These are phyloP conservation scores for Pyrgus malvae DNA, from an alignment of 2,888 invertebrate genomes.

Conservation along the genomic window DNA sequence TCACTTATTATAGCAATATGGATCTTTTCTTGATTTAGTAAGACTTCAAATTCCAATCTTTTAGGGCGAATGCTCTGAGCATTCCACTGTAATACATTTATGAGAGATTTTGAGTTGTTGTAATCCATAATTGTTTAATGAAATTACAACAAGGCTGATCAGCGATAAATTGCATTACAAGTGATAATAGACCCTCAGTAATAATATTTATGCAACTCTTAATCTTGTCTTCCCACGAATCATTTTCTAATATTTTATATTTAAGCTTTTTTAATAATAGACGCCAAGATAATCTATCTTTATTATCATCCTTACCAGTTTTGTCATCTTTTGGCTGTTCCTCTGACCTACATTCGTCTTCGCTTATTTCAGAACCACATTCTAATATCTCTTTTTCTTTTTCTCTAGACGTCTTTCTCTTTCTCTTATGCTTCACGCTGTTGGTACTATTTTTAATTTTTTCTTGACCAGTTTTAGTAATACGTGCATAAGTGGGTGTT, in stretches of 20 bases:
- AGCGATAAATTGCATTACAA: neutral
- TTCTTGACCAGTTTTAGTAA: neutral
- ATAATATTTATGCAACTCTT: neutral
- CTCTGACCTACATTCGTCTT: neutral
- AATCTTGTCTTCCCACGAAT: neutral
- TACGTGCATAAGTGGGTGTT: neutral
- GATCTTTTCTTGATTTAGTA: slow-evolving; percentile 28
- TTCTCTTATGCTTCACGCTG: neutral
- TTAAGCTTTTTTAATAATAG: too few relatives aligned
- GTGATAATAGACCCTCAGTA: neutral
- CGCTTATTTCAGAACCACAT: neutral
- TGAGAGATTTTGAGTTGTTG: neutral
- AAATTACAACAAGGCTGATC: slow-evolving; percentile 11
- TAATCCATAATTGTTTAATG: slow-evolving; percentile 5
- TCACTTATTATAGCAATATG: slow-evolving; percentile 32
- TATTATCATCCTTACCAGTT: too few relatives aligned
- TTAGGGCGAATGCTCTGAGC: slow-evolving; percentile 20
- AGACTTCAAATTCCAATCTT: neutral
- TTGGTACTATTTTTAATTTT: neutral
- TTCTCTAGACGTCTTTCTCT: neutral
- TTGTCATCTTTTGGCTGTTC: too few relatives aligned
- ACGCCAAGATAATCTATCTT: too few relatives aligned
- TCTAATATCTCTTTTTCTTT: neutral
- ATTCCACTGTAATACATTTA: slow-evolving; percentile 19
- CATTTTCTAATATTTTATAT: neutral